Percentiles rank a stretch among this genome's conserved stretches.
These are phyloP conservation scores for Otolemur garnettii DNA, from an alignment of 2,113 vertebrate species.

Conservation along the genomic window DNA sequence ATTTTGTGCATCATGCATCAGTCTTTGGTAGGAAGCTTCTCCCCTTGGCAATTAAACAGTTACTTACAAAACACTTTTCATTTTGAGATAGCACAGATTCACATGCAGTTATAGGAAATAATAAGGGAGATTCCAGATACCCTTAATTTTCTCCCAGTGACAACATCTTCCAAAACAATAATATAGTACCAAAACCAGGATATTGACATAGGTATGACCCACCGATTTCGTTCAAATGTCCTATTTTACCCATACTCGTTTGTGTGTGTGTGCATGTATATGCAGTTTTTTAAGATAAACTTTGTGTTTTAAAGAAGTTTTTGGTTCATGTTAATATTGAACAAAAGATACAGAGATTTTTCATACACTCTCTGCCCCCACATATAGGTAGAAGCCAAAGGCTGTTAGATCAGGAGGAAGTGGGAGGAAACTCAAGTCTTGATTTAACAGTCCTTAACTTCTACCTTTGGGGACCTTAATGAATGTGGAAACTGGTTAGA, in stretches of 20 bases:
- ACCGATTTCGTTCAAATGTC: background rate
- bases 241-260: background rate
- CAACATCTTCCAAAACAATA: background rate
- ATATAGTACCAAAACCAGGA: background rate
- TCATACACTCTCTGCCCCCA: background rate
- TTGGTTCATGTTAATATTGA: background rate
- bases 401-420: no score
- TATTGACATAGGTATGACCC: background rate
- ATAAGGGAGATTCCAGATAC: background rate
- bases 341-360: background rate
- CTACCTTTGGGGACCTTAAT: no score
- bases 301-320: background rate
- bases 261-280: background rate
- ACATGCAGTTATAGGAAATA: background rate
- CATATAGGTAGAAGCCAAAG: background rate
- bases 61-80: background rate
- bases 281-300: background rate
- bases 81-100: background rate
- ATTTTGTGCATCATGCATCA: background rate
- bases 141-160: background rate
- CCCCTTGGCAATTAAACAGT: background rate
- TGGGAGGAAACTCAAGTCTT: no score
- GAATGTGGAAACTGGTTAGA: no score
- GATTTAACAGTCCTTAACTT: no score
- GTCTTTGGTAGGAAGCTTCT: background rate